phyloP scores from a whole-genome alignment of 37 sponge, comb jelly and placozoan genomes.

The Beroe ovata region DNA sequence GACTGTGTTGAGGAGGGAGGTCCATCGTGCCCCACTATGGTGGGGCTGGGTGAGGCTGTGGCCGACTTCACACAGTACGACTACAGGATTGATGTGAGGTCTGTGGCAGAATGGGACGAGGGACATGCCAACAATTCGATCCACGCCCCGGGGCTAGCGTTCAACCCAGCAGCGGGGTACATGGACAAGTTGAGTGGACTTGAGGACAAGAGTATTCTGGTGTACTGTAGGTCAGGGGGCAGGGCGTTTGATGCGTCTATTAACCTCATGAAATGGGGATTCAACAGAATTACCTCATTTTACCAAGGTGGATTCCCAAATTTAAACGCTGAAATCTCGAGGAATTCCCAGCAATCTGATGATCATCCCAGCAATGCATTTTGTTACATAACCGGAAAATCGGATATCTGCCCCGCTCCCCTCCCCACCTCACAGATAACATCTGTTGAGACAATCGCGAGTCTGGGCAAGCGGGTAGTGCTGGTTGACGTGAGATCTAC shows the following conservation, averaged over 20 bases:
- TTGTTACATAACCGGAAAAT: constrained; percentile 13
- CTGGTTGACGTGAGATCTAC: constrained; percentile 29
- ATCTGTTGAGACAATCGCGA: not conserved
- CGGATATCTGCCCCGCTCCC: constrained; percentile 43
- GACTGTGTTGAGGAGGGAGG: constrained; percentile 59
- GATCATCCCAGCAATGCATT: not conserved
- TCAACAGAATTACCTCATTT: constrained; percentile 39
- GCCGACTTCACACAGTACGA: not conserved
- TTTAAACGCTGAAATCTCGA: not conserved
- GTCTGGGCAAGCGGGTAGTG: not conserved
- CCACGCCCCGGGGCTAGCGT: constrained; percentile 28
- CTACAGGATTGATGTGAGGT: constrained; percentile 63
- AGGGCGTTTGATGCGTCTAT: constrained; percentile 11
- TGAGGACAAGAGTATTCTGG: constrained; percentile 5
- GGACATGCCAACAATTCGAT: constrained; percentile 45
- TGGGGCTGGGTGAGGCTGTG: not conserved
- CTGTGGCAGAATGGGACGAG: constrained; percentile 16
- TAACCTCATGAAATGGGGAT: constrained; percentile 37
- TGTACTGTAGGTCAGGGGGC: constrained; percentile 52
- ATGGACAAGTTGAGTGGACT: not conserved
- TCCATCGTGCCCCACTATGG: constrained; percentile 41
- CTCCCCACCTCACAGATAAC: not conserved
- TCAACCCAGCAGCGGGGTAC: not conserved
- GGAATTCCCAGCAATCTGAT: not conserved
- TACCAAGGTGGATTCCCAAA: constrained; percentile 58